A percentile compares a stretch with the other conserved stretches of the same genome.
These are phyloP conservation scores for Stenichneumon culpator DNA, from an alignment of 2,888 invertebrate genomes.

Conservation along the genomic window DNA sequence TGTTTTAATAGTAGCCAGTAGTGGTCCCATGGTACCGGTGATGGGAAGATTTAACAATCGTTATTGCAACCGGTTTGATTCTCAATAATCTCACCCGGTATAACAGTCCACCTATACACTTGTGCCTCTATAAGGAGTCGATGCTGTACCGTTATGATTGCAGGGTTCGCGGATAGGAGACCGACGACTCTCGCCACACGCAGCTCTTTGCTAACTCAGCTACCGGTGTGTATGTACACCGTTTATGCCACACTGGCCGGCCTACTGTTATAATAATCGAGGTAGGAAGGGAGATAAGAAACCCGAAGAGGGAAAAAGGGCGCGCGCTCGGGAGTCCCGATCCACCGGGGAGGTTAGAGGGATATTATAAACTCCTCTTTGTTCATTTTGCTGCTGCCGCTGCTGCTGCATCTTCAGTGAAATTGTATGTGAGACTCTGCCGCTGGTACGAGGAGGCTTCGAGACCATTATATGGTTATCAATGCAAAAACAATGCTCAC, in stretches of 20 bases:
- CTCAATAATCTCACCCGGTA: conserved; percentile 73
- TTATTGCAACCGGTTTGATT: conserved; percentile 69
- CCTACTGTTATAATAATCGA: conserved; percentile 82
- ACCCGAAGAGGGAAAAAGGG: conserved; percentile 28
- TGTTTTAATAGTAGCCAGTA: conserved; percentile 29
- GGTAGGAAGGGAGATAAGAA: conserved; percentile 75
- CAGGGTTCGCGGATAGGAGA: conserved; percentile 72
- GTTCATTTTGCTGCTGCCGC: conserved; percentile 66
- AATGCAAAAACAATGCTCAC: conserved; percentile 58
- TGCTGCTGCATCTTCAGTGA: conserved; percentile 66
- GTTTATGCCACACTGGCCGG: conserved; percentile 71
- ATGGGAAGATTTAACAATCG: conserved; percentile 57
- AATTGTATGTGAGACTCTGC: conserved; percentile 27
- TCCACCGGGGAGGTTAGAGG: conserved; percentile 9
- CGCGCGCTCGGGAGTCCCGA: conserved; percentile 23
- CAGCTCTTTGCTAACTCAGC: conserved; percentile 39
- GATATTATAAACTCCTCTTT: conserved; percentile 31
- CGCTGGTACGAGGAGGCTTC: background rate
- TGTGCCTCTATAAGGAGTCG: conserved; percentile 76
- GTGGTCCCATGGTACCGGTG: conserved; percentile 23
- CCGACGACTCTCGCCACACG: conserved; percentile 56
- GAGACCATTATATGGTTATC: conserved; percentile 63
- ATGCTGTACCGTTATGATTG: conserved; percentile 83
- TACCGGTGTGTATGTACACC: conserved; percentile 33
- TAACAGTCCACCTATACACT: conserved; percentile 67